These are phyloP conservation scores for Avahi laniger DNA, from an alignment of 2,797 vertebrate genomes.

Conservation along the genomic window DNA sequence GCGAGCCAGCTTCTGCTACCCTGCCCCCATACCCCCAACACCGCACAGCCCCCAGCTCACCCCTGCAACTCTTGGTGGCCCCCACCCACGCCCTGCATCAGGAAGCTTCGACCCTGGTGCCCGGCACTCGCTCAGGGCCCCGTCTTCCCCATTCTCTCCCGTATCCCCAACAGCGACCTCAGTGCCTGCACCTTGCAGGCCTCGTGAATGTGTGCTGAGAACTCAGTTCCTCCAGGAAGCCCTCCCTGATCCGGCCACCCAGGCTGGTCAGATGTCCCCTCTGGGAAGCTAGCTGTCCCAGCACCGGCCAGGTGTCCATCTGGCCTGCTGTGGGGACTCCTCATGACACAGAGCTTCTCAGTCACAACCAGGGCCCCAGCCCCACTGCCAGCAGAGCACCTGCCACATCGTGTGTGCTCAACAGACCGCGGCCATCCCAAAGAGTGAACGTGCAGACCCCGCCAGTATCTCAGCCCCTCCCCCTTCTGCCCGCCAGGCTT, in stretches of 20 bases:
- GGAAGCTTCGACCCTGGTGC: neutral
- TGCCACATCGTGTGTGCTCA: rapidly evolving
- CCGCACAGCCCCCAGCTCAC: neutral
- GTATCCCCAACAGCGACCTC: neutral
- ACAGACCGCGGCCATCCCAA: rapidly evolving
- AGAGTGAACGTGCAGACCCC: rapidly evolving
- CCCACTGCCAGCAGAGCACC: neutral
- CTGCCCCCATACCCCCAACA: neutral
- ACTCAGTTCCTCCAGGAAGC: neutral
- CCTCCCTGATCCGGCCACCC: neutral
- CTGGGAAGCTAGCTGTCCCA: neutral
- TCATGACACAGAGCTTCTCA: neutral
- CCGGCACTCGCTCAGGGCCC: neutral
- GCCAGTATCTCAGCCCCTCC: rapidly evolving
- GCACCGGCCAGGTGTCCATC: neutral
- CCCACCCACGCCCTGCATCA: rapidly evolving
- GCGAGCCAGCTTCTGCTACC: neutral
- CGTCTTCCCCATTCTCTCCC: neutral
- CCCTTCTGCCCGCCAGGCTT: neutral
- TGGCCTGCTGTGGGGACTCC: neutral
- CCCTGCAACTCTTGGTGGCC: neutral
- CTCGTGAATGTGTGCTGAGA: neutral
- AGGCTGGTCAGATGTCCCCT: neutral
- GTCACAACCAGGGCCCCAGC: rapidly evolving
- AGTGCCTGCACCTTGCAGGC: too few relatives aligned